phyloP scores from a whole-genome alignment of 64 coral and sea anemone species.

The Montipora capricornis region DNA sequence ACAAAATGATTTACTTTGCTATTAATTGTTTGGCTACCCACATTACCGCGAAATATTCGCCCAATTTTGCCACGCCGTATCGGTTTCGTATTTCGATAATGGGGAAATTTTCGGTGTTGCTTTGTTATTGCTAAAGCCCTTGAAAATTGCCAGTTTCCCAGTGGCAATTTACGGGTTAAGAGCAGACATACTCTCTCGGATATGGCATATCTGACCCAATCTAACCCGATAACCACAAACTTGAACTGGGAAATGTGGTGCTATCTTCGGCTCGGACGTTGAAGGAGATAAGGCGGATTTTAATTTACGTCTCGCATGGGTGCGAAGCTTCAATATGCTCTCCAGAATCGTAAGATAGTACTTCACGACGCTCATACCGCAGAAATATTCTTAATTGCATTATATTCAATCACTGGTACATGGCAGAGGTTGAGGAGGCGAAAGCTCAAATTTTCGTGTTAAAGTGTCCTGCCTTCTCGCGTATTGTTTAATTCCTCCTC shows the following conservation, averaged over 20 bases:
- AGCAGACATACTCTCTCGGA: background rate
- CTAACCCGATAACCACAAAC: constrained; percentile 11
- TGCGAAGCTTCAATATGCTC: background rate
- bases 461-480: background rate
- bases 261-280: constrained; percentile 19
- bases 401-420: constrained; percentile 12
- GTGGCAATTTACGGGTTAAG: background rate
- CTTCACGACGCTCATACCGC: background rate
- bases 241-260: constrained; percentile 6
- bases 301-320: constrained; percentile 32
- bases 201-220: background rate
- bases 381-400: constrained; percentile 22
- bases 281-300: constrained; percentile 25
- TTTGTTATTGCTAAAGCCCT: background rate
- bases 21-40: background rate
- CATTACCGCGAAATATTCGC: background rate
- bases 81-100: background rate
- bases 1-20: constrained; percentile 12
- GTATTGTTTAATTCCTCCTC: background rate
- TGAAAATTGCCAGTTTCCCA: background rate
- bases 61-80: background rate
- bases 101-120: too few relatives aligned
- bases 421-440: background rate
- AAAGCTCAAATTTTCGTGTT: background rate
- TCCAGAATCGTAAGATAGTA: background rate